These are phyloP conservation scores for Sarcoramphus papa DNA, from an alignment of 2,797 vertebrate species.

Conservation along the genomic window DNA sequence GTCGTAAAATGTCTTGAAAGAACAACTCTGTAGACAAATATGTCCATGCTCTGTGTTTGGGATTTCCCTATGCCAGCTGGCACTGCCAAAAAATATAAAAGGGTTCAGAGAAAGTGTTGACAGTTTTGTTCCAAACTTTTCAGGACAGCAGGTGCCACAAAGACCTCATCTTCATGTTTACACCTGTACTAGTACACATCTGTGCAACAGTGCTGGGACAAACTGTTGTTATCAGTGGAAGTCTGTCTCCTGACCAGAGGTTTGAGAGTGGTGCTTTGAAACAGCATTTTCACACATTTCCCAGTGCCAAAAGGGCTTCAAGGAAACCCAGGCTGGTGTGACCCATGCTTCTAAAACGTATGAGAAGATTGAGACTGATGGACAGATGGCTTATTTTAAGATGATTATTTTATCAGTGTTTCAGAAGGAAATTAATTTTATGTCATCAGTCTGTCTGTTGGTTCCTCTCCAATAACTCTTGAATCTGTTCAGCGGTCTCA, in stretches of 20 bases:
- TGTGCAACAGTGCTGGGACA: background rate
- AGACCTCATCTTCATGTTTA: accelerated
- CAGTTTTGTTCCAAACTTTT: background rate
- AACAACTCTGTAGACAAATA: background rate
- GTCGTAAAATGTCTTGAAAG: background rate
- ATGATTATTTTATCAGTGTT: background rate
- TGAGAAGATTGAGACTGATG: background rate
- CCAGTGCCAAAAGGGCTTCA: background rate
- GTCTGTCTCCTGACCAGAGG: background rate
- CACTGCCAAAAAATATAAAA: background rate
- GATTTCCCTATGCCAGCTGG: background rate
- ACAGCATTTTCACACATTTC: background rate
- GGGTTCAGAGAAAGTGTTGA: background rate
- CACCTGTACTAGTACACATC: background rate
- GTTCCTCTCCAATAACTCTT: background rate
- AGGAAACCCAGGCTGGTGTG: background rate
- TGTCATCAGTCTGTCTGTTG: background rate
- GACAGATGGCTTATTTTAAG: background rate
- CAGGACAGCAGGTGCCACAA: background rate
- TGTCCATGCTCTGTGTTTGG: background rate
- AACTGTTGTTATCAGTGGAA: background rate
- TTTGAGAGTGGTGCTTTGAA: background rate
- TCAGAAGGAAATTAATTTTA: background rate
- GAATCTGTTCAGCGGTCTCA: background rate
- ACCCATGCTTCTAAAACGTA: background rate